Evolutionary conservation across 2,113 vertebrate genomes (phyloP), one percentile per base, ranked within the genome.

Genomic region (Nycticryphes semicollaris): DNA sequence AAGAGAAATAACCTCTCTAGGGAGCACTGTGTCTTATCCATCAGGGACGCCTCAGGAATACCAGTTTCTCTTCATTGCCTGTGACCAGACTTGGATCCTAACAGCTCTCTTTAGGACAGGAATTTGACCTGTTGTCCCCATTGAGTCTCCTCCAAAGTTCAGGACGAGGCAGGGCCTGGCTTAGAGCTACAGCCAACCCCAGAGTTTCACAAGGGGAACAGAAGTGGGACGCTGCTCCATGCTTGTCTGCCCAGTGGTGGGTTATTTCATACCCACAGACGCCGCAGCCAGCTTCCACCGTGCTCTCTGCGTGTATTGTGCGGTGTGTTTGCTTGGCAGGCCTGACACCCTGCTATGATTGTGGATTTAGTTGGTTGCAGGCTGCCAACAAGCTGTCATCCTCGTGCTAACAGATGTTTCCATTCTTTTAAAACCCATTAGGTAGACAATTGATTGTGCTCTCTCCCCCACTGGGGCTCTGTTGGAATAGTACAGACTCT

Each of bases 381-480:
- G 56, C 67, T 87, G 87, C 73, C 78, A 90, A 18, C 43, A 75
- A 64, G 30, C 90, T 90, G 82, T 79, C 90, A 84, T n/a, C 62
- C 66, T 90, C 18, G 11, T 60, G n/a, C 62, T 84, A 70, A 84
- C 56, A 87, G 63, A 75, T 66, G 73, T 60, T 83, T 31, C 56
- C 72, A 59, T 87, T 84, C 78, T 83, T 87, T 54, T n/a, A 53
- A 87, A 90, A 54, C n/a, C 68, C 17, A 28, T 59, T 75, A 90
- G 56, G 45, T 50, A 69, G 87, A 28, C 45, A 70, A 48, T 10
- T 57, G 23, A 69, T 87, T 57, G 72, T 83, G 68, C 56, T 66
- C 27, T 70, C 62, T 79, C 77, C n/a, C 56, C 31, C 21, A 18
- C 31, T 43, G 68, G 25, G 68, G 27, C 39, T 35, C 50, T 75